A percentile compares a stretch with the other conserved stretches of the same genome.
These are phyloP conservation scores for Lepas anatifera DNA, from an alignment of 2,888 invertebrate species.

Conservation along the genomic window DNA sequence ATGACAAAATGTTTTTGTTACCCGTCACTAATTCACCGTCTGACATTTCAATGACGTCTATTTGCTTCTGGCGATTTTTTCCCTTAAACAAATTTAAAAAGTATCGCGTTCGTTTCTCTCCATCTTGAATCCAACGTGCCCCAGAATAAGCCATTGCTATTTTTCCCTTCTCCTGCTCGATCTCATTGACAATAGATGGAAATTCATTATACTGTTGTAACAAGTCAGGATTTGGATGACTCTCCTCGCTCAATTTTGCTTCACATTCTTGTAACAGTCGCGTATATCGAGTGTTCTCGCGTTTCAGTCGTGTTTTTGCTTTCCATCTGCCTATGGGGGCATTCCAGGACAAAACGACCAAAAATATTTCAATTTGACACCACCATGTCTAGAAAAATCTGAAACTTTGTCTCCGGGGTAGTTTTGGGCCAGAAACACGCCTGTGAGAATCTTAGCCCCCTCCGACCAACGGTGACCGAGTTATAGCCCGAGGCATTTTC, in stretches of 20 bases:
- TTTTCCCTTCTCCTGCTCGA: neutral
- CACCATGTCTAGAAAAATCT: too few species aligned
- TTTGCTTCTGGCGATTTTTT: neutral
- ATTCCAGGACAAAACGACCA: too few species aligned
- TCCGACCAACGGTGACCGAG: too few species aligned
- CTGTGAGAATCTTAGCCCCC: too few species aligned
- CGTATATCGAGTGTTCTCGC: neutral
- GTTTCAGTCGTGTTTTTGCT: neutral
- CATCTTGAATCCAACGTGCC: neutral
- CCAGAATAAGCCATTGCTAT: neutral
- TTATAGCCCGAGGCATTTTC: too few species aligned
- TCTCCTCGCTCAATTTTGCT: neutral
- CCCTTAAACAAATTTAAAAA: neutral
- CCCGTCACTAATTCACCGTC: too few species aligned
- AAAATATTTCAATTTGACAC: too few species aligned
- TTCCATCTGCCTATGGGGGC: too few species aligned
- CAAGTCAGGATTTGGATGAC: too few species aligned
- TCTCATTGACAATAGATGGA: neutral
- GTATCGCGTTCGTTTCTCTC: neutral
- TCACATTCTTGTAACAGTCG: neutral
- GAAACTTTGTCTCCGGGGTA: too few species aligned
- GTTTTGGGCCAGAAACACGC: too few species aligned
- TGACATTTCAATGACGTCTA: neutral
- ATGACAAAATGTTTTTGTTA: too few species aligned
- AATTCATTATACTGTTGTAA: neutral